Evolutionary conservation across 2,888 invertebrate species (phyloP).

Genomic region (Chrysomela aeneicollis): DNA sequence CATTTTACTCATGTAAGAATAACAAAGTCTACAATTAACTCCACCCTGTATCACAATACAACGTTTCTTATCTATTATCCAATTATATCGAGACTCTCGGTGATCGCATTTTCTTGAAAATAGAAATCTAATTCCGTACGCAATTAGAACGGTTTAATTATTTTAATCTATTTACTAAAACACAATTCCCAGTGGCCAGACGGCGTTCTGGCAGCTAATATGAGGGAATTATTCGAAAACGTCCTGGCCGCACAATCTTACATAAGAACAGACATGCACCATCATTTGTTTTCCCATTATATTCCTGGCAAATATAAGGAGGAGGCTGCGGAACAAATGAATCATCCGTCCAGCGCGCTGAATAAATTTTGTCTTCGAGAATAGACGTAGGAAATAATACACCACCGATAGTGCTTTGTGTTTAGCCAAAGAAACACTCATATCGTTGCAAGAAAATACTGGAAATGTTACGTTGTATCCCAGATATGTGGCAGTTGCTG

Average conservation of each 20-base stretch:
- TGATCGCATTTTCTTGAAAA: conserved; percentile 36
- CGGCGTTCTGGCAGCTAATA: conserved; percentile 36
- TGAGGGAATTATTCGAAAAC: conserved; percentile 36
- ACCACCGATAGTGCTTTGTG: conserved; percentile 31
- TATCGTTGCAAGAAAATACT: neutral
- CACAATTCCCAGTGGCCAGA: conserved; percentile 37
- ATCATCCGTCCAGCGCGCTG: conserved; percentile 41
- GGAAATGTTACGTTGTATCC: too few relatives aligned
- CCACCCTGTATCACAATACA: neutral
- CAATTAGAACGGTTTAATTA: conserved; percentile 37
- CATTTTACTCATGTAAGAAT: too few relatives aligned
- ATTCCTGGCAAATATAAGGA: conserved; percentile 46
- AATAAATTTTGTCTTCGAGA: conserved; percentile 39
- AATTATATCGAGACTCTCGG: conserved; percentile 16
- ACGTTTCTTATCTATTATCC: conserved; percentile 15
- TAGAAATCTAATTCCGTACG: conserved; percentile 37
- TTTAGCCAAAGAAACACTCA: conserved; percentile 8
- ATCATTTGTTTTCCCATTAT: conserved; percentile 47
- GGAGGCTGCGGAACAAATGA: conserved; percentile 46
- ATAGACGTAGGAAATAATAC: conserved; percentile 33
- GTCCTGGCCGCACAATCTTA: conserved; percentile 31
- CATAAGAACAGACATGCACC: conserved; percentile 39
- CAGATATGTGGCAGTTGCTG: too few relatives aligned
- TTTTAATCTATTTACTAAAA: conserved; percentile 37
- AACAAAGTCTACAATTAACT: too few relatives aligned